A percentile compares a stretch with the other conserved stretches of the same genome.
Evolutionary conservation across 1,140 invertebrate species (phyloP).

Genomic region (Maniola jurtina): DNA sequence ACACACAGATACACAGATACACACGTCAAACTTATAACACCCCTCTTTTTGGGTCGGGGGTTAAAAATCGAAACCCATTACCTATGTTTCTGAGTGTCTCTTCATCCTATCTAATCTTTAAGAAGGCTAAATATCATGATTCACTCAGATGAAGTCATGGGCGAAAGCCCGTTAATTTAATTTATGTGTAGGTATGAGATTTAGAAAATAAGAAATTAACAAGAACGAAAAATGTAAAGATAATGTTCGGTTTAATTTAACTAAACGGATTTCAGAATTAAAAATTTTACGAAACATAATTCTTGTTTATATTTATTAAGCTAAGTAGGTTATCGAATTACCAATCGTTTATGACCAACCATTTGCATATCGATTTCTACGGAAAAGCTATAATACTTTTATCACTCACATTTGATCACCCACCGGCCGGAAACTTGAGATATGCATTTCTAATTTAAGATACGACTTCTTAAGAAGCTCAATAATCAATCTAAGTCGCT

Average conservation of each 20-base stretch:
- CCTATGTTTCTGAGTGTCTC: too few relatives aligned
- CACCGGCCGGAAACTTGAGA: not conserved
- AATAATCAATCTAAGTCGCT: not conserved
- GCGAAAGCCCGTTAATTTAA: not conserved
- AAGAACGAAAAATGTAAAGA: not conserved
- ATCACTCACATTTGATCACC: not conserved
- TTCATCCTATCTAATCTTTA: too few relatives aligned
- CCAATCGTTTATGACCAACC: not conserved
- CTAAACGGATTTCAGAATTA: not conserved
- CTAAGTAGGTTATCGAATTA: not conserved
- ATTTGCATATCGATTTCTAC: not conserved
- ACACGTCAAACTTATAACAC: too few relatives aligned
- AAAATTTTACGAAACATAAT: not conserved
- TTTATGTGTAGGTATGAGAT: not conserved
- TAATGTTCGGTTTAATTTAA: not conserved
- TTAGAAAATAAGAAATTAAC: not conserved
- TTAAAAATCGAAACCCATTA: too few relatives aligned
- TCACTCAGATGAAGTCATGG: too few relatives aligned
- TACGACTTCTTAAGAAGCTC: not conserved
- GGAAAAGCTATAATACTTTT: not conserved
- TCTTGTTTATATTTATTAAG: not conserved
- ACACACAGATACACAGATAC: too few relatives aligned
- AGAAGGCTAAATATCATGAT: too few relatives aligned
- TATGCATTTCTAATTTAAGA: not conserved
- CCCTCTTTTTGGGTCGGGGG: too few relatives aligned